Conservation (phyloP, 35 echinoderm and acorn worm genomes). For the Eucidaris tribuloides region DNA sequence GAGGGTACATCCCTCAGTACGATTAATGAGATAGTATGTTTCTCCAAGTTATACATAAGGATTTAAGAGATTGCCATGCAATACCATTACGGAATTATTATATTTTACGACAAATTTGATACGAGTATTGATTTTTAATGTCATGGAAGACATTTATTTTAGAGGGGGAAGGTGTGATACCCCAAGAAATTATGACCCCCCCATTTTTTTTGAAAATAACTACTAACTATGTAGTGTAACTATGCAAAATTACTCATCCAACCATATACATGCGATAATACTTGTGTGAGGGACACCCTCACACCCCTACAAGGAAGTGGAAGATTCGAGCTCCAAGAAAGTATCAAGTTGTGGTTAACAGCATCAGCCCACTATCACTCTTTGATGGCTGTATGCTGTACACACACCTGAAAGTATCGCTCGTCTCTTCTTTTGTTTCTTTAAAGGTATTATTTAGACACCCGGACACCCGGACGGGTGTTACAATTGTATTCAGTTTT, state of each 20-base stretch:
- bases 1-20: neutral
- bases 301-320: neutral
- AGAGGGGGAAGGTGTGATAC: neutral
- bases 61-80: neutral
- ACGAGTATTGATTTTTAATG: neutral
- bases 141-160: neutral
- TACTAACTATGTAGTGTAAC: no score
- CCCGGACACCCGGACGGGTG: no score
- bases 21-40: neutral
- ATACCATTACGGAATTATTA: neutral
- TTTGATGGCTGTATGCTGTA: no score
- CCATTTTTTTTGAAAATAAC: neutral
- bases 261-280: neutral
- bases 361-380: no score
- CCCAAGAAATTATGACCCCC: neutral
- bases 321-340: neutral
- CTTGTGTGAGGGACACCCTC: neutral
- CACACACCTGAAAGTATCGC: no score
- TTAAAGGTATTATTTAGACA: no score
- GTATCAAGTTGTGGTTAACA: no score
- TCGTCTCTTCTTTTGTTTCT: no score
- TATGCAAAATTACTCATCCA: neutral
- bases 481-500: no score
- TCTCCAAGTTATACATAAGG: neutral
- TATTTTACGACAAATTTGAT: neutral